A percentile compares a stretch with the other conserved stretches of the same genome.
Conservation (phyloP, 2,113 vertebrate genomes). For the Hypocryptadius cinnamomeus region DNA sequence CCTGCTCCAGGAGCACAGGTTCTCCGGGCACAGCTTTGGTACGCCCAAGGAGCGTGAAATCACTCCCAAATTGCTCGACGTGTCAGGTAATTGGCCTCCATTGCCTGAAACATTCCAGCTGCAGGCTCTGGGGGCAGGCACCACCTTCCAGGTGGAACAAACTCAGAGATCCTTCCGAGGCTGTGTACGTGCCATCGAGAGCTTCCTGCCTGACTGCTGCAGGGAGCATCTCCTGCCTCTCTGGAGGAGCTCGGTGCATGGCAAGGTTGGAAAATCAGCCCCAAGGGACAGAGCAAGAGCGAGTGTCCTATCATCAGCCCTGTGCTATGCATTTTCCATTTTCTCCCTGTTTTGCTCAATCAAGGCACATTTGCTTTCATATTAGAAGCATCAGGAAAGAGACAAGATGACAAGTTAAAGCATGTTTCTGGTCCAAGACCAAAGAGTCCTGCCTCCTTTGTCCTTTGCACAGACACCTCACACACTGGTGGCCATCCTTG, state of each 20-base stretch:
- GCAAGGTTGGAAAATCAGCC: background rate
- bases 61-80: background rate
- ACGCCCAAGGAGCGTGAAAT: constrained; percentile 14
- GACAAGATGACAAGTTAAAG: background rate
- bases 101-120: background rate
- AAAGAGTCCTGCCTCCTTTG: background rate
- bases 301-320: background rate
- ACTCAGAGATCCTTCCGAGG: background rate
- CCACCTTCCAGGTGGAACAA: background rate
- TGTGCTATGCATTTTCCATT: background rate
- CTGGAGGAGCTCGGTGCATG: background rate
- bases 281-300: background rate
- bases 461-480: background rate
- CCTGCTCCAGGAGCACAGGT: background rate
- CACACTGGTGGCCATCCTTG: background rate
- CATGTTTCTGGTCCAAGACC: background rate
- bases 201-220: background rate
- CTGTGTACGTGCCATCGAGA: background rate
- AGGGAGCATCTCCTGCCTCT: background rate
- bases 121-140: background rate
- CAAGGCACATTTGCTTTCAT: background rate
- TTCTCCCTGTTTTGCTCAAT: background rate
- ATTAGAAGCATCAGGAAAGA: background rate
- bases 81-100: constrained; percentile 1
- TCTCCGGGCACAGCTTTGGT: background rate